Percentiles rank a stretch among this genome's conserved stretches.
Evolutionary conservation across 2,113 vertebrate species (phyloP).

Genomic region (Mirza zaza): DNA sequence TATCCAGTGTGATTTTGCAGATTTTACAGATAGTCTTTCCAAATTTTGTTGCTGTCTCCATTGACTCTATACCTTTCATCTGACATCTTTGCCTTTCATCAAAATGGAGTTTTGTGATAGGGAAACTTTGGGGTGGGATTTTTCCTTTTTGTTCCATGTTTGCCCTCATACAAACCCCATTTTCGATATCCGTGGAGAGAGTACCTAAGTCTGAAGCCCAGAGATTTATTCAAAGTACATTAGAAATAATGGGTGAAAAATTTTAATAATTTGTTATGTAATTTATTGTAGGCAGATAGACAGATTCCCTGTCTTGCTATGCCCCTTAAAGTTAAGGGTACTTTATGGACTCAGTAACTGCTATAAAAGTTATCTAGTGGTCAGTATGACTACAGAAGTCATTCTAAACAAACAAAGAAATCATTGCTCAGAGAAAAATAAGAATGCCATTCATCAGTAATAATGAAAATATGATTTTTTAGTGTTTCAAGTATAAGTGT

Average conservation of each 20-base stretch:
- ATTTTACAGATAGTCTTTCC: not conserved
- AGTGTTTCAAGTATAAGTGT: not conserved
- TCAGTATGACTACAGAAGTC: not conserved
- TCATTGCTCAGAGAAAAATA: not conserved
- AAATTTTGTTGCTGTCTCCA: not conserved
- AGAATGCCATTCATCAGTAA: not conserved
- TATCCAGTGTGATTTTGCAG: not conserved
- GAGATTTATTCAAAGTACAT: conserved; percentile 13
- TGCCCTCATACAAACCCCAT: not conserved
- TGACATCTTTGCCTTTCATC: not conserved
- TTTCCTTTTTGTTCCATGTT: conserved; percentile 22
- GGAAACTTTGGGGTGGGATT: not conserved
- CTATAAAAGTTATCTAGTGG: not conserved
- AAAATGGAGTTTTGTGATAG: not conserved
- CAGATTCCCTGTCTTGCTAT: not conserved
- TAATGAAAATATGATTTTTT: not conserved
- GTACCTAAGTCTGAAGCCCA: conserved; percentile 2
- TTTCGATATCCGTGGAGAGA: not conserved
- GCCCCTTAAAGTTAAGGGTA: not conserved
- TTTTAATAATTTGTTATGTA: not conserved
- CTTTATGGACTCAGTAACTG: not conserved
- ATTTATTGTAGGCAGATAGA: not conserved
- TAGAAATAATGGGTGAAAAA: conserved; percentile 8
- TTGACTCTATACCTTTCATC: not conserved
- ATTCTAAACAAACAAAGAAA: conserved; percentile 16